Base-by-base conservation (phyloP, 37 sponge, comb jelly and placozoan species). In the Geodia barretti region DNA sequence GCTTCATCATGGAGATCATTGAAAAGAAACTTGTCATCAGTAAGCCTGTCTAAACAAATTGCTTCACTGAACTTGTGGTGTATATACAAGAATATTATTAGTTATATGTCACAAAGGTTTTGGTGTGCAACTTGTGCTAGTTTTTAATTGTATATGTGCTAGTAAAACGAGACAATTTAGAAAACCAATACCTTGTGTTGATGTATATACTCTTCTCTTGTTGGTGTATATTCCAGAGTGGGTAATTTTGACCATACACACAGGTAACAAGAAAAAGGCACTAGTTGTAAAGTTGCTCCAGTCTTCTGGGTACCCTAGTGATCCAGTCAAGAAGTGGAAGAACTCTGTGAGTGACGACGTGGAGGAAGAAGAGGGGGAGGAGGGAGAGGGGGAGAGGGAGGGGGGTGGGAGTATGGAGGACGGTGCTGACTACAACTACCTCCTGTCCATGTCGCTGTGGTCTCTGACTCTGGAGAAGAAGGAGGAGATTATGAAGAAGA, bases 251-350 rank as follows among this genome's bases (percentile, higher is more conserved):
- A n/a, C n/a, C n/a, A n/a, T n/a, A n/a, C n/a, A n/a, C n/a, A 60
- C 85, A 79, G 98, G 89, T 59, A 93, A 91, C 67, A 91, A 91
- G 74, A 84, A 79, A 31, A 93, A 91, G 65, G 35, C 42, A 19
- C 89, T 86, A n/a, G 79, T 98, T 79, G 83, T 98, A 14, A 76
- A 79, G 11, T 33, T 68, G 25, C 81, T 98, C 62, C 80, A 82
- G 76, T 38, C 67, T 2, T 39, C 74, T 21, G 89, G 86, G 68
- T 98, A 90, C 69, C 88, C 83, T 25, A 84, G 88, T 32, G 98
- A 98, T 62, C 98, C 98, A 4, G 86, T 98, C 30, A 98, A 98
- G 80, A 68, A 77, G 17, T 98, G 98, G 98, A 90, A 93, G 83
- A 69, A 63, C 2, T 54, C 77, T 0, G 60, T 78, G 19, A 19